Conservation (phyloP, 2,113 vertebrate species). For the Xyliphius kryptos region DNA sequence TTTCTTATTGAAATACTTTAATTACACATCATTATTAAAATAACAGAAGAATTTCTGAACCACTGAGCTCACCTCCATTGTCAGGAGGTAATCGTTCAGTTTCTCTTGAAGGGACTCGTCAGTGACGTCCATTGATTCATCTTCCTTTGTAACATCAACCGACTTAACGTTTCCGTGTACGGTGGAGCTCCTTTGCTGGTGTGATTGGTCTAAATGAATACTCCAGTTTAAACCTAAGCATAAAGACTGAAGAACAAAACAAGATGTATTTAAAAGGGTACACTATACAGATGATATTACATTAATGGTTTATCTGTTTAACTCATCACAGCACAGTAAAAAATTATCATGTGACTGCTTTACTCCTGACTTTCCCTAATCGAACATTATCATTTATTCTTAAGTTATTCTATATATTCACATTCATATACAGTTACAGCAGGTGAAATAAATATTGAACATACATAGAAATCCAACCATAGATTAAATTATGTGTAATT, state of each 20-base stretch:
- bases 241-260: slow-evolving; percentile 7
- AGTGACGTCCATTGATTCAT: slow-evolving; percentile 13
- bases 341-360: no score
- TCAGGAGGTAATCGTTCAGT: slow-evolving; percentile 50
- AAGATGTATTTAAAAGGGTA: neutral
- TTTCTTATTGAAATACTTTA: slow-evolving; percentile 1
- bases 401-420: no score
- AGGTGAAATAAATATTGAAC: no score
- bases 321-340: no score
- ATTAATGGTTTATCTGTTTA: no score
- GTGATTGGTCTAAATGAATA: neutral
- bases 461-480: no score
- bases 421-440: no score
- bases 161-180: neutral
- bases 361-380: no score
- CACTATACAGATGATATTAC: no score
- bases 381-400: no score
- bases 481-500: no score
- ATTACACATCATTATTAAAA: slow-evolving; percentile 15
- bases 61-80: slow-evolving; percentile 52
- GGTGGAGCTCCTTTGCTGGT: neutral
- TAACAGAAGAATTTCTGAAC: slow-evolving; percentile 1
- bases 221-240: slow-evolving; percentile 22
- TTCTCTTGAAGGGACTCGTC: slow-evolving; percentile 44
- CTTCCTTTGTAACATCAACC: neutral